Evolutionary conservation across 2,888 invertebrate species (phyloP), one percentile per base, ranked within the genome.

Genomic region (Ophioninae sp.): DNA sequence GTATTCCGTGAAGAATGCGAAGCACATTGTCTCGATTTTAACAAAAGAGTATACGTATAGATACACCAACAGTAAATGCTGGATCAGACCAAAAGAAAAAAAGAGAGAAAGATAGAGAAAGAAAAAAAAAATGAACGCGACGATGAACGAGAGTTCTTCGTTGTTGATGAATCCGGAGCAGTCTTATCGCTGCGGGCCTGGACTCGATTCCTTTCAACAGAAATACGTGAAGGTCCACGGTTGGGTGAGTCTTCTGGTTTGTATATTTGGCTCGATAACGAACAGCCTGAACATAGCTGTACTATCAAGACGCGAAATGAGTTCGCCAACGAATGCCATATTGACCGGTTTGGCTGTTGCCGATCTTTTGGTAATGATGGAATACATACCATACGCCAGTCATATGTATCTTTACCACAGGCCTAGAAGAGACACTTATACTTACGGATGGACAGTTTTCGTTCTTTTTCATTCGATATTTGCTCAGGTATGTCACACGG

Each of bases 251-350:
- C 94, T 98, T 59, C 94, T 97, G 75, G 97, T 99, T 85, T 98
- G 98, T 93, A 94, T 97, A 76, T 96, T 98, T 90, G 98, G 98
- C 71, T 97, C 97, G 61, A 95, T 98, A 61, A 97, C 98, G 81
- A 99, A 98, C 93, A 95, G 96, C n/a, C 95, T 98, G 89, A 99
- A 98, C 93, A 97, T 99, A 85, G 96, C 97, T 61, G 98, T 99
- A 13, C 94, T 99, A 75, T 97, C 98, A 9, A 95, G 97, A 17
- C 96, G 96, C 44, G 97, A 98, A 93, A 98, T 99, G 98, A 94
- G 95, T 85, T 97, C 97, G 81, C 96, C 98, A 3, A 98, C 98
- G 41, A 99, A 99, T 93, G 96, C 97, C 74, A 98, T 99, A 82
- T 95, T 99, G 61, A 98, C 98, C 0, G 97, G 97, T 6, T 94